phyloP scores from a whole-genome alignment of 2,888 invertebrate species.

The Pammene fasciana region DNA sequence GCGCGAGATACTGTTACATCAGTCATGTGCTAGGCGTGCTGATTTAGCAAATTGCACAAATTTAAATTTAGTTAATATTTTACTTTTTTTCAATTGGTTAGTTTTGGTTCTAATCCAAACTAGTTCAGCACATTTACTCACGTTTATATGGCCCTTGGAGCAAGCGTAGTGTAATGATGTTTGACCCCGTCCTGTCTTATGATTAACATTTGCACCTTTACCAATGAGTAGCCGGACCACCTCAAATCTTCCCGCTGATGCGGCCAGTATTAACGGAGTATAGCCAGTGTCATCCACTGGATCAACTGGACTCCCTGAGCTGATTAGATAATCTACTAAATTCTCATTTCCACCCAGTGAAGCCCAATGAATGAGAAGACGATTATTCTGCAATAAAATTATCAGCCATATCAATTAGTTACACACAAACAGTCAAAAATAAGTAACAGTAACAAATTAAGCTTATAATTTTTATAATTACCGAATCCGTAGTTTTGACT shows the following conservation, averaged over 20 bases:
- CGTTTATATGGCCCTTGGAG: slow-evolving; percentile 91
- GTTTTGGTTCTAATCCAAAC: too few relatives aligned
- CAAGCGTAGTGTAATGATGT: slow-evolving; percentile 93
- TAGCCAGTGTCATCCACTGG: slow-evolving; percentile 88
- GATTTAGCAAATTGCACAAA: too few relatives aligned
- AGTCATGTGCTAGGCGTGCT: too few relatives aligned
- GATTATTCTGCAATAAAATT: slow-evolving; percentile 83
- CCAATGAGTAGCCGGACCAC: slow-evolving; percentile 86
- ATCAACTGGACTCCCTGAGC: slow-evolving; percentile 86
- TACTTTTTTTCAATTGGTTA: too few relatives aligned
- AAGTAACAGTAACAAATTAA: not conserved
- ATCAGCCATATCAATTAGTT: not conserved
- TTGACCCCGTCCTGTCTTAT: slow-evolving; percentile 88
- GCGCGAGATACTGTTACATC: too few relatives aligned
- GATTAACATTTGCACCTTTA: slow-evolving; percentile 88
- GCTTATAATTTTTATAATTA: slow-evolving; percentile 46
- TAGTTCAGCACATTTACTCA: slow-evolving; percentile 54
- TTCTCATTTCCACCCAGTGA: slow-evolving; percentile 90
- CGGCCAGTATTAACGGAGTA: slow-evolving; percentile 91
- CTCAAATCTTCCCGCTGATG: slow-evolving; percentile 89
- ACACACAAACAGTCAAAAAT: not conserved
- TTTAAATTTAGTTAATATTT: too few relatives aligned
- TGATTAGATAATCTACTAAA: slow-evolving; percentile 87
- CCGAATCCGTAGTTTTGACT: slow-evolving; percentile 62
- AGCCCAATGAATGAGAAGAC: slow-evolving; percentile 91